phyloP scores from a whole-genome alignment of 2,113 vertebrate genomes.

The Benitochromis conjunctus region DNA sequence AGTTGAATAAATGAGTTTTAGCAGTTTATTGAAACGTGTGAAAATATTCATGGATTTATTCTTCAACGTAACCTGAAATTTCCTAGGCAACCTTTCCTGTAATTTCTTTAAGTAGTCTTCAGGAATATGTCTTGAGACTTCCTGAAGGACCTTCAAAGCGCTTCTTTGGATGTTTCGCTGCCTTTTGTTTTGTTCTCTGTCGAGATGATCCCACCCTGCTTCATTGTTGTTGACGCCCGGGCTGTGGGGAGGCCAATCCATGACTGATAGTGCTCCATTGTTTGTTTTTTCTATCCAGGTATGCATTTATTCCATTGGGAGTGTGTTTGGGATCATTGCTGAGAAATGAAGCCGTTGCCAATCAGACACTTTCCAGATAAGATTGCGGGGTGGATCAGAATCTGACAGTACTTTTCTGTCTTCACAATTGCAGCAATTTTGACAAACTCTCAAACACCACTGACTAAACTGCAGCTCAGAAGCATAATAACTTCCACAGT shows the following conservation, averaged over 20 bases:
- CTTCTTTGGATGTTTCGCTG: background rate
- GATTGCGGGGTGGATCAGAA: background rate
- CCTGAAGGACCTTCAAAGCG: background rate
- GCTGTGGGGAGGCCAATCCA: background rate
- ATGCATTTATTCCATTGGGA: background rate
- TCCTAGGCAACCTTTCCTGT: background rate
- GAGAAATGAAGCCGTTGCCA: background rate
- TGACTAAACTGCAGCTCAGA: background rate
- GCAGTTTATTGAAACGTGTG: background rate
- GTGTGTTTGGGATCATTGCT: background rate
- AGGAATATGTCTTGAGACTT: background rate
- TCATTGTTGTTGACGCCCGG: background rate
- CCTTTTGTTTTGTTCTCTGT: background rate
- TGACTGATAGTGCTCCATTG: background rate
- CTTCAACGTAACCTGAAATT: background rate
- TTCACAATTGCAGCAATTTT: background rate
- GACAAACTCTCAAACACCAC: background rate
- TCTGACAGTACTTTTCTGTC: background rate
- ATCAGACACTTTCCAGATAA: background rate
- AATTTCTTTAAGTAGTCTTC: background rate
- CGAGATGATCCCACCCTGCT: background rate
- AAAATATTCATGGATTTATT: background rate
- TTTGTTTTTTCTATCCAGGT: background rate
- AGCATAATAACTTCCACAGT: background rate
- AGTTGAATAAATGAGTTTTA: background rate